Evolutionary conservation across 2,888 invertebrate genomes (phyloP).

Genomic region (Drosophila sordidula): DNA sequence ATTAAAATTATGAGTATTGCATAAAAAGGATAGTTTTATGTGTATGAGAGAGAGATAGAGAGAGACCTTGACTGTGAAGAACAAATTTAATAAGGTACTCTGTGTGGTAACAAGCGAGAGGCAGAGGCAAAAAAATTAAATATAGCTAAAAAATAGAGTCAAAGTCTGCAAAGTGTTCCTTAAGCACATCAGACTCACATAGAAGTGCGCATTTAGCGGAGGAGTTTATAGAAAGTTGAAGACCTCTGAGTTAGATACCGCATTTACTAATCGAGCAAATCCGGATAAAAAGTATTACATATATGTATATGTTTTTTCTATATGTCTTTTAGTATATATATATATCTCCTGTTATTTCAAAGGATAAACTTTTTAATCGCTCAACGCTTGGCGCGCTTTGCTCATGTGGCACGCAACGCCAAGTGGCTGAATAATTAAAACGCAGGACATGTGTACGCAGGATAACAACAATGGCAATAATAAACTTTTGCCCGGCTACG

Average conservation of each 20-base stretch:
- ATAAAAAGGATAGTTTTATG: neutral
- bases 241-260: neutral
- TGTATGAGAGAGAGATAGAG: too few relatives aligned
- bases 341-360: neutral
- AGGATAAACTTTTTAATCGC: conserved; percentile 43
- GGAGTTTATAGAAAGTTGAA: neutral
- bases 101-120: too few relatives aligned
- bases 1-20: neutral
- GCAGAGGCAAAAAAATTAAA: too few relatives aligned
- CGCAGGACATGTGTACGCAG: conserved; percentile 29
- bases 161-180: neutral
- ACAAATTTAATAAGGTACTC: too few relatives aligned
- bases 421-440: conserved; percentile 53
- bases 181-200: neutral
- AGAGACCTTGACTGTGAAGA: too few relatives aligned
- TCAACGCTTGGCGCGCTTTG: conserved; percentile 16
- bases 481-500: conserved; percentile 58
- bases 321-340: neutral
- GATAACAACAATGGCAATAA: conserved; percentile 57
- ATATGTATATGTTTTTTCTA: neutral
- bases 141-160: too few relatives aligned
- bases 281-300: neutral
- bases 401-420: conserved; percentile 26
- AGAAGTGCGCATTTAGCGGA: neutral
- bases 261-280: too few relatives aligned